A percentile compares a stretch with the other conserved stretches of the same genome.
These are phyloP conservation scores for Eulithis testata DNA, from an alignment of 2,888 invertebrate species.

Conservation along the genomic window DNA sequence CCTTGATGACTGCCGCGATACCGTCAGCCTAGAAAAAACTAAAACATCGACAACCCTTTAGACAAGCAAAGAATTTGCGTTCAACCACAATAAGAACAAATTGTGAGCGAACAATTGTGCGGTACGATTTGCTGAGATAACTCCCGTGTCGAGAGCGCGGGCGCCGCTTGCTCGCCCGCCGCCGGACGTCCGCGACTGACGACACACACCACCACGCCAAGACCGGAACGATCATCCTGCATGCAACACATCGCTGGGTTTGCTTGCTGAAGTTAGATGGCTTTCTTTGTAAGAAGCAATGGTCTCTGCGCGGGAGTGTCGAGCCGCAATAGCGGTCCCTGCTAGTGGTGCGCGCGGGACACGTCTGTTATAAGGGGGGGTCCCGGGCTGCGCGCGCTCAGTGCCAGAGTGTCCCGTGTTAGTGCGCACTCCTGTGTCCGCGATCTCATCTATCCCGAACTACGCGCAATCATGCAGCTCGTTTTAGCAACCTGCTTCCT, in stretches of 20 bases:
- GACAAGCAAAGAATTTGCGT: conserved; percentile 80
- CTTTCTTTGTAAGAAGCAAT: conserved; percentile 50
- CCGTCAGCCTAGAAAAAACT: conserved; percentile 71
- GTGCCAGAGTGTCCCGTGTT: conserved; percentile 82
- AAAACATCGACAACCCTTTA: conserved; percentile 68
- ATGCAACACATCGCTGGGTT: conserved; percentile 33
- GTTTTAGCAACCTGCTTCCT: conserved; percentile 83
- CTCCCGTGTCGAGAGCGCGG: conserved; percentile 74
- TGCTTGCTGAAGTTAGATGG: conserved; percentile 20
- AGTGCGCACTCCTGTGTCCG: conserved; percentile 71
- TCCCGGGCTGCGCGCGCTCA: conserved; percentile 81
- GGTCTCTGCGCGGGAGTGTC: conserved; percentile 53
- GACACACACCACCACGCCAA: conserved; percentile 44
- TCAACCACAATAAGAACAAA: conserved; percentile 82
- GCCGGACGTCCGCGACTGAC: conserved; percentile 65
- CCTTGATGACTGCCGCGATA: conserved; percentile 43
- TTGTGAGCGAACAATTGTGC: conserved; percentile 82
- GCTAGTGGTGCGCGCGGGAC: conserved; percentile 75
- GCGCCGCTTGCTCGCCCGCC: conserved; percentile 63
- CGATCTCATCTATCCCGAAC: conserved; percentile 52
- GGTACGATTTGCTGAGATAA: conserved; percentile 81
- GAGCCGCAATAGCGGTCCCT: conserved; percentile 57
- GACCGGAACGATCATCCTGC: conserved; percentile 32
- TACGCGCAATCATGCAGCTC: conserved; percentile 71
- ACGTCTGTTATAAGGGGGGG: conserved; percentile 81